Evolutionary conservation across 2,888 invertebrate species (phyloP), one percentile per base, ranked within the genome.

Genomic region (Loripinus fragilis): DNA sequence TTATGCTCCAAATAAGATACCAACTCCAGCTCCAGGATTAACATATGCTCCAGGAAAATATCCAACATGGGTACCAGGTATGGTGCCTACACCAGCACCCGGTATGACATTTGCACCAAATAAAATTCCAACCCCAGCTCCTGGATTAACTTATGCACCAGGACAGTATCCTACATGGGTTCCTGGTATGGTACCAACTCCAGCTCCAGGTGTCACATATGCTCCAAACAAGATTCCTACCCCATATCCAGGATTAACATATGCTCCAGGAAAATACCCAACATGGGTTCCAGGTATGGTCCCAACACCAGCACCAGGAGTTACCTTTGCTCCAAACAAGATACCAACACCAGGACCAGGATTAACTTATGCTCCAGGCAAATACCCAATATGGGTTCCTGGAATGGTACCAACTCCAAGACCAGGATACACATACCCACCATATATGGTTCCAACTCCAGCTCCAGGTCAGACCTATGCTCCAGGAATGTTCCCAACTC

Each of bases 181-280:
- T 8, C 85, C 86, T 66, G 84, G 84, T 12, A 72, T 71, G 78
- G 78, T 81, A 2, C 86, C 86, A 55, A 86, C 86, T 28, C 80
- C 83, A 64, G 71, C 71, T 28, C 85, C 85, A 73, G 83, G 83
- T 35, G 65, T 67, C 23, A 83, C 86, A 20, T 81, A 71, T 71
- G 81, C 81, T 33, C 79, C 83, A 72, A 76, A 74, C 66, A 41
- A 76, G 25, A 69, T 76, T 12, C 80, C 79, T 71, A 85, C 85
- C 52, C 85, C 79, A 72, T 67, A 74, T 2, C 80, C 80, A 70
- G 82, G 82, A 20, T 67, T 23, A 0, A 82, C 79, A 8, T 85
- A 84, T 78, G 83, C 86, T n/a, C 86, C 85, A 73, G 78, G 78
- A 50, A 67, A 65, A 30, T 76, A 74, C 71, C 86, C 86, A 52